These are phyloP conservation scores for Clusia tigrina DNA, from an alignment of 2,888 invertebrate species.

Conservation along the genomic window DNA sequence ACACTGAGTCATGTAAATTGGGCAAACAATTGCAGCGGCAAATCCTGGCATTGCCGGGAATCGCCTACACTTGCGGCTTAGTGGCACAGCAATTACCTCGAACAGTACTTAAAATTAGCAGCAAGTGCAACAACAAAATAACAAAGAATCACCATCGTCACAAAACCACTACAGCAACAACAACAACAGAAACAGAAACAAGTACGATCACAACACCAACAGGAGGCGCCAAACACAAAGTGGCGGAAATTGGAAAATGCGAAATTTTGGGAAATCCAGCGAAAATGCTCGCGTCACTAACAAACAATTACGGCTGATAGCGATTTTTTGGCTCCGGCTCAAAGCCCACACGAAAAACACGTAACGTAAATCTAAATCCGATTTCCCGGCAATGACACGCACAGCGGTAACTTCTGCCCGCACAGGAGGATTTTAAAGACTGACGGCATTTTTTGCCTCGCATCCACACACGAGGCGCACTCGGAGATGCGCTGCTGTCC, in stretches of 20 bases:
- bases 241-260: background rate
- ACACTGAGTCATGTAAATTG: too few relatives aligned
- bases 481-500: background rate
- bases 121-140: background rate
- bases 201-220: background rate
- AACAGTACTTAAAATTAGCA: too few relatives aligned
- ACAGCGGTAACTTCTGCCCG: conserved; percentile 48
- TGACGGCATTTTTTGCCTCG: conserved; percentile 32
- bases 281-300: background rate
- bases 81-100: too few relatives aligned
- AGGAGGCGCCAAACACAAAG: background rate
- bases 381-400: background rate
- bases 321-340: too few relatives aligned
- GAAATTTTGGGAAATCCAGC: too few relatives aligned
- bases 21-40: background rate
- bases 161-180: background rate
- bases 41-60: background rate
- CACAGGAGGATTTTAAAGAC: conserved; percentile 54
- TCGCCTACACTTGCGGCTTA: background rate
- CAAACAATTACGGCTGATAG: background rate
- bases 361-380: background rate
- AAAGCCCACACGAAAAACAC: conserved; percentile 6
- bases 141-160: too few relatives aligned
- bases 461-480: background rate
- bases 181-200: background rate